These are phyloP conservation scores for Ormyrus nitidulus DNA, from an alignment of 2,888 invertebrate species.

Conservation along the genomic window DNA sequence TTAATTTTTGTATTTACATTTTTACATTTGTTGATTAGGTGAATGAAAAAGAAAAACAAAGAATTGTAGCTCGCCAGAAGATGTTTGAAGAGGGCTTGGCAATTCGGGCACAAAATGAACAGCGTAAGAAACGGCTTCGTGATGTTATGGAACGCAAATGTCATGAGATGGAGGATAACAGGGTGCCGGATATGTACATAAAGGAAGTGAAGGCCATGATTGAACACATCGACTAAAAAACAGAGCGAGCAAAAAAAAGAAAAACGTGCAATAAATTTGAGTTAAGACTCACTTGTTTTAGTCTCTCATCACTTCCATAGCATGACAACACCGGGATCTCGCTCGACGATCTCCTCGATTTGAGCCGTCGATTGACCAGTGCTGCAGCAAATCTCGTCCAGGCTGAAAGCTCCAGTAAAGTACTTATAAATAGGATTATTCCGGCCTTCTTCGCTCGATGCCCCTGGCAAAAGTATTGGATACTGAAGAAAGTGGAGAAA, in stretches of 20 bases:
- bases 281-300: slow-evolving; percentile 1
- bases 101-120: slow-evolving; percentile 79
- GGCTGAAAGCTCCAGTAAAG: slow-evolving; percentile 88
- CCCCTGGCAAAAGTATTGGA: slow-evolving; percentile 70
- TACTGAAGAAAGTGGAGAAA: slow-evolving; percentile 63
- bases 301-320: slow-evolving; percentile 82
- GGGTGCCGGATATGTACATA: slow-evolving; percentile 79
- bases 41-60: slow-evolving; percentile 82
- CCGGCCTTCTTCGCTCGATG: slow-evolving; percentile 65
- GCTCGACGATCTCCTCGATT: slow-evolving; percentile 88
- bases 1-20: no score
- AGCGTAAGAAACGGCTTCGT: slow-evolving; percentile 77
- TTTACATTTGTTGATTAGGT: slow-evolving; percentile 69
- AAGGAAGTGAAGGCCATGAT: slow-evolving; percentile 75
- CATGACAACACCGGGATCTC: slow-evolving; percentile 87
- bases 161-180: slow-evolving; percentile 78
- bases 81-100: slow-evolving; percentile 83
- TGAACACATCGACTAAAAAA: slow-evolving; percentile 64
- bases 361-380: slow-evolving; percentile 85
- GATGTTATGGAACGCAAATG: slow-evolving; percentile 78
- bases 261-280: neutral
- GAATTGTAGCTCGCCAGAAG: slow-evolving; percentile 79
- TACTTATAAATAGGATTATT: slow-evolving; percentile 77
- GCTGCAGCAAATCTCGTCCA: slow-evolving; percentile 94
- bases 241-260: neutral